Percentiles rank a stretch among this genome's conserved stretches.
Evolutionary conservation across 2,888 invertebrate genomes (phyloP).

Genomic region (Eilema sororculum): DNA sequence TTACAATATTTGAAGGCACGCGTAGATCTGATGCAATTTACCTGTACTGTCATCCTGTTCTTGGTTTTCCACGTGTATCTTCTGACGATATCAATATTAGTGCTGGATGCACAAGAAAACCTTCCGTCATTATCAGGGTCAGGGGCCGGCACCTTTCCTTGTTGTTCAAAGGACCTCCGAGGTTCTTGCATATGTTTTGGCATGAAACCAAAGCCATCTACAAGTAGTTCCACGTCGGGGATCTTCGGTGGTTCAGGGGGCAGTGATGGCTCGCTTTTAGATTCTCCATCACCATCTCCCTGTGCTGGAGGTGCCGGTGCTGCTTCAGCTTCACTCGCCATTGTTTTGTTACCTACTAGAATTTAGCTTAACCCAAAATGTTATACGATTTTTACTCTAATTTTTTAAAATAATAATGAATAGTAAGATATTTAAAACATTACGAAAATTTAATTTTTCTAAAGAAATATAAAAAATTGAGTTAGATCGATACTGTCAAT

Average conservation of each 20-base stretch:
- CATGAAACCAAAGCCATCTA: constrained; percentile 85
- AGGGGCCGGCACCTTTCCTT: neutral
- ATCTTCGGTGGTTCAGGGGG: constrained; percentile 61
- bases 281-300: constrained; percentile 39
- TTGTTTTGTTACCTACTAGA: constrained; percentile 50
- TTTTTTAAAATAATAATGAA: constrained; percentile 22
- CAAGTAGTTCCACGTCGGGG: constrained; percentile 76
- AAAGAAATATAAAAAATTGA: constrained; percentile 7
- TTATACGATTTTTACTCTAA: constrained; percentile 25
- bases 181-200: constrained; percentile 43
- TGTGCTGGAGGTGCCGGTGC: neutral
- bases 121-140: constrained; percentile 49
- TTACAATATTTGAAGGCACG: too few species aligned
- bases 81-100: constrained; percentile 81
- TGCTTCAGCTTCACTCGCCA: constrained; percentile 5
- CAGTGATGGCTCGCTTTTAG: constrained; percentile 38
- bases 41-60: constrained; percentile 88
- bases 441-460: constrained; percentile 21
- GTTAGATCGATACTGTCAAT: constrained; percentile 10
- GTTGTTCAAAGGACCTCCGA: neutral
- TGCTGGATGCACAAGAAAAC: constrained; percentile 75
- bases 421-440: constrained; percentile 25
- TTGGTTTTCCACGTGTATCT: constrained; percentile 90
- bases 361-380: constrained; percentile 49
- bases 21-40: constrained; percentile 40